A percentile compares a stretch with the other conserved stretches of the same genome.
Evolutionary conservation across 2,888 invertebrate species (phyloP).

Genomic region (Capitulum mitella): DNA sequence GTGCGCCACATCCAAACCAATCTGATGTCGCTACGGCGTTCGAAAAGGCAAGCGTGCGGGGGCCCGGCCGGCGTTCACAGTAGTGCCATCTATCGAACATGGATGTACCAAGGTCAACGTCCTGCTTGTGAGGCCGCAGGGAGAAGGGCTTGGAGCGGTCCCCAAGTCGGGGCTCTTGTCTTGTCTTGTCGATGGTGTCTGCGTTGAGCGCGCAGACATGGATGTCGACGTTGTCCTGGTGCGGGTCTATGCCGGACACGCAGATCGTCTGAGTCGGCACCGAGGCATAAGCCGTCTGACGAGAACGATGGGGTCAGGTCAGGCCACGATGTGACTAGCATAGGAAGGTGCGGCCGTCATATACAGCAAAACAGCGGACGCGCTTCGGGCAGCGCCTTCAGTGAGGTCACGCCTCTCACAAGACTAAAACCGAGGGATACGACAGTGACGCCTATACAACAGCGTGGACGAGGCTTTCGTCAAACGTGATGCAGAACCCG

Average conservation of each 20-base stretch:
- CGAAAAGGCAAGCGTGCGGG: too few relatives aligned
- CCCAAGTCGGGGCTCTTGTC: slow-evolving; percentile 96
- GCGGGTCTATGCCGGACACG: slow-evolving; percentile 75
- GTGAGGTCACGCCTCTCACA: not conserved
- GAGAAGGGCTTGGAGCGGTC: slow-evolving; percentile 94
- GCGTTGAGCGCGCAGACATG: slow-evolving; percentile 96
- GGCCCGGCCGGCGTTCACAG: too few relatives aligned
- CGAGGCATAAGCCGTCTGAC: slow-evolving; percentile 78
- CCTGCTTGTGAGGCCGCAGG: slow-evolving; percentile 88
- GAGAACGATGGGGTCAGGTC: too few relatives aligned
- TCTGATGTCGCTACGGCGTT: too few relatives aligned
- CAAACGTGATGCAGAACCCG: too few relatives aligned
- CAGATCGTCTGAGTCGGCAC: slow-evolving; percentile 88
- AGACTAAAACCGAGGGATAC: not conserved
- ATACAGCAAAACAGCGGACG: too few relatives aligned
- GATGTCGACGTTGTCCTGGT: slow-evolving; percentile 70
- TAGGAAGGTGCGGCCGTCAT: not conserved
- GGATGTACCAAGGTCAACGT: slow-evolving; percentile 77
- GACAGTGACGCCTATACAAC: too few relatives aligned
- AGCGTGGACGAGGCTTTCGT: too few relatives aligned
- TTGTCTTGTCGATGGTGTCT: slow-evolving; percentile 95
- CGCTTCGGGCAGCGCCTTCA: too few relatives aligned
- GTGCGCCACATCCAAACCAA: too few relatives aligned
- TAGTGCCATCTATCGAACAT: too few relatives aligned
- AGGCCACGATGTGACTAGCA: not conserved